Conservation (phyloP, 1,140 invertebrate species). For the Papilio polyxenes region DNA sequence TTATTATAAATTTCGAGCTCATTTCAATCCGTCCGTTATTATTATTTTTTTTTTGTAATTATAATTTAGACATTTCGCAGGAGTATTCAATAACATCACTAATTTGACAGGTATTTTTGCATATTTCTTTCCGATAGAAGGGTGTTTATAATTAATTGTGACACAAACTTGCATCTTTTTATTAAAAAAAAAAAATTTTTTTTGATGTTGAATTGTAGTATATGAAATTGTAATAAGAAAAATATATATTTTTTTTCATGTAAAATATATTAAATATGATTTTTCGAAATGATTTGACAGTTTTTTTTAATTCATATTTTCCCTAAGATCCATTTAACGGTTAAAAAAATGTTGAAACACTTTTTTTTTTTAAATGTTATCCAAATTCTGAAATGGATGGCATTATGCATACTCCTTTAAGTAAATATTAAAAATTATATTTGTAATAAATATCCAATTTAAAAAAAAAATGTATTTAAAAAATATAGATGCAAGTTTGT, state of each 20-base stretch:
- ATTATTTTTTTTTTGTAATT: not conserved
- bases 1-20: not conserved
- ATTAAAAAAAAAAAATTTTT: not conserved
- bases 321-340: not conserved
- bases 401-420: not conserved
- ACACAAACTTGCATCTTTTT: conserved; percentile 30
- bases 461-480: too few relatives aligned
- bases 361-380: not conserved
- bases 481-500: conserved; percentile 35
- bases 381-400: not conserved
- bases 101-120: conserved; percentile 33
- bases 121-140: conserved; percentile 12
- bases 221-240: not conserved
- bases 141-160: conserved; percentile 5
- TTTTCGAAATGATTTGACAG: not conserved
- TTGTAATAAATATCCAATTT: not conserved
- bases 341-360: not conserved
- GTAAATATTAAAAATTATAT: not conserved
- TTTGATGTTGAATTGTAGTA: not conserved
- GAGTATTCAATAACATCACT: conserved; percentile 30
- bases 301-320: not conserved
- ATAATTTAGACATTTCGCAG: conserved; percentile 34
- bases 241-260: not conserved
- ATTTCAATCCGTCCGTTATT: conserved; percentile 3
- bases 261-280: not conserved